Evolutionary conservation across 1,140 invertebrate genomes (phyloP), one percentile per base, ranked within the genome.

Genomic region (Drosophila kanapiae): DNA sequence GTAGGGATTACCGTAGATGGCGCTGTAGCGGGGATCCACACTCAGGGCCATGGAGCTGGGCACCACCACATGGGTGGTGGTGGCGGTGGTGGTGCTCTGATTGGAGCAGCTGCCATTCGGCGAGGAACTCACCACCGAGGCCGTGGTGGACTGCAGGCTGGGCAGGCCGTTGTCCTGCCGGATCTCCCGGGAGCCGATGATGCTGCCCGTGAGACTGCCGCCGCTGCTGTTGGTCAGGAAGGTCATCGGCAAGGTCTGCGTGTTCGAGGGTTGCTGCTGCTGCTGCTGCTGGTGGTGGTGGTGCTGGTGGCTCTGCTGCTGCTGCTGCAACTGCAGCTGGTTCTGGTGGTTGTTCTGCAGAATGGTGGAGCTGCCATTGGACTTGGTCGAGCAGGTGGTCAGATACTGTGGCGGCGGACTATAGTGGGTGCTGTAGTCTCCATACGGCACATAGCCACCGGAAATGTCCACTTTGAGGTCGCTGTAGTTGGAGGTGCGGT

Each of bases 401-500:
- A 92, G 31, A 53, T 92, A 92, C 51, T 92, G 91, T 0, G 95
- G 94, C 23, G 96, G 96, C 6, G 96, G 97, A 82, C 96, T 97
- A 94, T 98, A 98, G 67, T 96, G 94, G 10, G 91, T 92, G 43
- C 94, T 94, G 92, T 98, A 98, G 91, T 98, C 97, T 31, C 97
- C 96, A 93, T 98, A 98, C 9, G 97, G 96, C 51, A 98, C 96
- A 93, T 98, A 98, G 23, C 97, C 97, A 27, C 97, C 97, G 70
- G 97, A 94, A 56, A 98, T 95, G 93, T 98, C 97, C 62, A 97
- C 94, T 93, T 98, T 98, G 87, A 98, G 94, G 93, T 98, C 97
- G 70, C 97, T 98, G 91, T 98, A 97, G 91, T 98, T 97, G 60
- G 97, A 98, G 90, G 97, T 98, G 67, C 96, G 94, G 92, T 98